Evolutionary conservation across 1,140 invertebrate species (phyloP).

Genomic region (Bombus waltoni): DNA sequence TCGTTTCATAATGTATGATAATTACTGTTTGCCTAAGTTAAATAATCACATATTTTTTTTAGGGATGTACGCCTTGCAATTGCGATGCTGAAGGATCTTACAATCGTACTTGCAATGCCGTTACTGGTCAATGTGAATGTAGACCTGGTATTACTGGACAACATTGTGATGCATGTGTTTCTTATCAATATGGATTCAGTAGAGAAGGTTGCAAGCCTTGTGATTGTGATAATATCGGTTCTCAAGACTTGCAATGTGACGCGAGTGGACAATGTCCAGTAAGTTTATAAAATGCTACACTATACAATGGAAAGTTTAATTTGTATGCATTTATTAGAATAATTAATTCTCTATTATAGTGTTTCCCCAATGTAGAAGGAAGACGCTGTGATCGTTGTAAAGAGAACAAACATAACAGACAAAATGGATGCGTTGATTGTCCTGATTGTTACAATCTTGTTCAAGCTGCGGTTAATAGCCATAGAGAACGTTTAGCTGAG

Average conservation of each 20-base stretch:
- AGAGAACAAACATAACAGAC: constrained; percentile 94
- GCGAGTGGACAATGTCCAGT: constrained; percentile 92
- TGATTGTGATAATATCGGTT: constrained; percentile 95
- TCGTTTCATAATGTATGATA: constrained; percentile 8
- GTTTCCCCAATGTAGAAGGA: constrained; percentile 95
- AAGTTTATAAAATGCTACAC: constrained; percentile 63
- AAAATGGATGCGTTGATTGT: constrained; percentile 94
- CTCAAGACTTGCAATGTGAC: constrained; percentile 92
- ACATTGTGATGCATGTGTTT: constrained; percentile 92
- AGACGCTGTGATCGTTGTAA: constrained; percentile 95
- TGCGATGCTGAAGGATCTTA: constrained; percentile 93
- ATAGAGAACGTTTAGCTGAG: constrained; percentile 89
- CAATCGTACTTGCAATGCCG: constrained; percentile 91
- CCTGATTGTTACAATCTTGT: constrained; percentile 97
- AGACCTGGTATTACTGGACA: constrained; percentile 92
- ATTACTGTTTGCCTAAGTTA: neutral
- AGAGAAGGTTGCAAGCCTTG: constrained; percentile 92
- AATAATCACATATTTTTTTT: constrained; percentile 47
- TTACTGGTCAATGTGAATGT: constrained; percentile 94
- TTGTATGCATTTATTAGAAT: neutral
- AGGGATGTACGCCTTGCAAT: constrained; percentile 92
- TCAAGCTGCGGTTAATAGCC: constrained; percentile 92
- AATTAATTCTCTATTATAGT: constrained; percentile 80
- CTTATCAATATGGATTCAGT: constrained; percentile 95
- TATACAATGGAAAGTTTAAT: neutral